Conservation (phyloP, 2,113 vertebrate genomes). For the Benthochromis sp. region DNA sequence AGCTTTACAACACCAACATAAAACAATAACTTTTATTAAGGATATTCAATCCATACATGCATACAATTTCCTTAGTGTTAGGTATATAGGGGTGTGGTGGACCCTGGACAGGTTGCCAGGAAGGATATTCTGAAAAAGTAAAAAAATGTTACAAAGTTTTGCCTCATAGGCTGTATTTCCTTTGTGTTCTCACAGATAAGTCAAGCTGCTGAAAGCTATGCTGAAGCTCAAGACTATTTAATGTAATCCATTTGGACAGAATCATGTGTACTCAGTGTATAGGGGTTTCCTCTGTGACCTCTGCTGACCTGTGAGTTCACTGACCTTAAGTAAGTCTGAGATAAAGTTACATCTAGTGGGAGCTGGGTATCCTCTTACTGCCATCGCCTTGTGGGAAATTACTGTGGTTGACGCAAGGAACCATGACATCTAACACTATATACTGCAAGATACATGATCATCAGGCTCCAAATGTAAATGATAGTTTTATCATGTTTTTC, state of each 20-base stretch:
- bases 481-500: slow-evolving; percentile 8
- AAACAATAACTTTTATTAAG: slow-evolving; percentile 2
- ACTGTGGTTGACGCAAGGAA: slow-evolving; percentile 4
- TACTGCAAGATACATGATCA: slow-evolving; percentile 2
- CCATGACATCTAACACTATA: slow-evolving; percentile 11
- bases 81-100: background rate
- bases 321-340: slow-evolving; percentile 37
- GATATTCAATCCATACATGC: background rate
- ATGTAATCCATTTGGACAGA: slow-evolving; percentile 46
- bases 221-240: slow-evolving; percentile 33
- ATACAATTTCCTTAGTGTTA: background rate
- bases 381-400: slow-evolving; percentile 22
- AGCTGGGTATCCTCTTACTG: slow-evolving; percentile 43
- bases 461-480: background rate
- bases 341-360: slow-evolving; percentile 52
- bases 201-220: slow-evolving; percentile 2
- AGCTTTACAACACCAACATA: slow-evolving; percentile 1
- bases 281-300: slow-evolving; percentile 41
- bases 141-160: slow-evolving; percentile 31
- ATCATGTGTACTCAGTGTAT: slow-evolving; percentile 37
- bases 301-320: slow-evolving; percentile 45
- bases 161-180: background rate
- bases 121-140: background rate
- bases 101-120: background rate
- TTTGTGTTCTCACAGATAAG: background rate